Base-by-base conservation (phyloP, 1,140 invertebrate genomes). In the Zaprionus inermis region DNA sequence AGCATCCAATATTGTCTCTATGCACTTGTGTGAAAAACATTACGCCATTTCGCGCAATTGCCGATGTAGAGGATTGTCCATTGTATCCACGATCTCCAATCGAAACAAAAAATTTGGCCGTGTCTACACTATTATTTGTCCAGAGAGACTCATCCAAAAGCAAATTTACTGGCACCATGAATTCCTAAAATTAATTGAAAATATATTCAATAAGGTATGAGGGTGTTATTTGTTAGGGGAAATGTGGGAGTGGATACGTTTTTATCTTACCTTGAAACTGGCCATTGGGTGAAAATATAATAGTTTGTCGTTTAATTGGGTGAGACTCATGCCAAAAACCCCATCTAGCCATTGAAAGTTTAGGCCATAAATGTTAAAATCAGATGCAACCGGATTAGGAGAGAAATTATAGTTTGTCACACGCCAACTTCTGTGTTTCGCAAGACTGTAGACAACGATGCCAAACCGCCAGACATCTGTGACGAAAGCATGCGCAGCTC, bases 291-390 rank as follows among this genome's bases (percentile, higher is more conserved):
- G 96, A 81, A 96, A 97, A 74, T 95, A 97, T 9, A 97, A 76
- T 1, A 94, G 93, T 44, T 95, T 92, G 18, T 96, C 94, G 9
- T 77, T 86, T n/a, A 85, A 83, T n/a, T 60, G 36, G 5, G 34
- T 24, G 18, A 97, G 78, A 9, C 96, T 94, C 74, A 97, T 92
- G 0, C 96, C 96, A 80, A 97, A 97, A 16, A 97, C 94, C 2
- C 96, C 96, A 80, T 97, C 96, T 1, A 95, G 94, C 96, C 96
- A 97, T 79, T 96, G 95, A 81, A 97, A 97, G 56, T 95, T 95
- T 0, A 96, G 71, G 11, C 95, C 96, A 68, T 96, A 95, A 0
- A 96, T 76, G 16, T 95, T 94, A 68, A 94, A 95, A 72, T 95
- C 95, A 1, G 95, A 94, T 0, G 95, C 94, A 3, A 96, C 72